Evolutionary conservation across 2,113 vertebrate species (phyloP).

Genomic region (Hippoglossus stenolepis): DNA sequence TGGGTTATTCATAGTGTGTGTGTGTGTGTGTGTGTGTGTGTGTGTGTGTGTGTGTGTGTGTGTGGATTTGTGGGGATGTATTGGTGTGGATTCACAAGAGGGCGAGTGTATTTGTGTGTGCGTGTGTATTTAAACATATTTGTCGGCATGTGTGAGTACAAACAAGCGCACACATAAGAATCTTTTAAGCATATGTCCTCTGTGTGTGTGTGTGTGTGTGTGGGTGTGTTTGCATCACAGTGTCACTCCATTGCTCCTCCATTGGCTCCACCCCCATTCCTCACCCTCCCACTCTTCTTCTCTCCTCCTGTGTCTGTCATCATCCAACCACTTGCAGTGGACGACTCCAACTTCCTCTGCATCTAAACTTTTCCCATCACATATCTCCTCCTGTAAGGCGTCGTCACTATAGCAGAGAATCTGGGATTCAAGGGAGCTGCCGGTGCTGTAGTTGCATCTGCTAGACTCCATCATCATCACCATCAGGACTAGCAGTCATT

Average conservation of each 20-base stretch:
- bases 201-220: background rate
- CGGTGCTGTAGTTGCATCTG: constrained; percentile 23
- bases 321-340: constrained; percentile 15
- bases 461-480: constrained; percentile 38
- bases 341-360: constrained; percentile 15
- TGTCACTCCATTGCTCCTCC: constrained; percentile 27
- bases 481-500: constrained; percentile 46
- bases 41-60: background rate
- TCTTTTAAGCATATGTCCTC: background rate
- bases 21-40: background rate
- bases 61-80: background rate
- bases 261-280: constrained; percentile 23
- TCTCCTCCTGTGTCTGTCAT: constrained; percentile 13
- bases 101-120: background rate
- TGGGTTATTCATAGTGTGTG: constrained; percentile 13
- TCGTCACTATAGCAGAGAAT: constrained; percentile 24
- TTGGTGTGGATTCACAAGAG: too few species aligned
- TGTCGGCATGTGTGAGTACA: background rate
- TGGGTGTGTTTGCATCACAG: background rate
- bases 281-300: background rate
- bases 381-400: constrained; percentile 8
- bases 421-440: constrained; percentile 31
- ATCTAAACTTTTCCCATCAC: constrained; percentile 26
- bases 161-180: background rate
- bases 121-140: background rate